Conservation (phyloP, 2,797 vertebrate genomes). For the Mastacembelus armatus region DNA sequence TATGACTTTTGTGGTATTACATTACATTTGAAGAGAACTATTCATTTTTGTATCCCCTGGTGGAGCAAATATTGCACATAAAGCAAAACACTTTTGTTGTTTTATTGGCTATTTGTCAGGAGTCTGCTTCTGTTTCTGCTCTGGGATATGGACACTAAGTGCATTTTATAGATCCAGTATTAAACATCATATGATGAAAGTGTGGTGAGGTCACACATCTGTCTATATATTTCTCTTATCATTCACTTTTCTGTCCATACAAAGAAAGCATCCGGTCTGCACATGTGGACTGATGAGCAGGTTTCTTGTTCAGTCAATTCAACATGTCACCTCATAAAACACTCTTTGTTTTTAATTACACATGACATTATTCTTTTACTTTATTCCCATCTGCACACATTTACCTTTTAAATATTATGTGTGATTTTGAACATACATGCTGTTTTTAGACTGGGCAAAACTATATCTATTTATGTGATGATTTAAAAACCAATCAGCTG, state of each 20-base stretch:
- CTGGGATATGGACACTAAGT: conserved; percentile 30
- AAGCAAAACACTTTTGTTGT: conserved; percentile 31
- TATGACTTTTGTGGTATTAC: not conserved
- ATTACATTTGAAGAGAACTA: conserved; percentile 16
- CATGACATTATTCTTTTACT: not conserved
- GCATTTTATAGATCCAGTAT: conserved; percentile 40
- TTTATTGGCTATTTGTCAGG: conserved; percentile 42
- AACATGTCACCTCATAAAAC: no score
- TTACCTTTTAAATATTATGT: no score
- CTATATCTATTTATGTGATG: not conserved
- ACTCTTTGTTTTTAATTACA: no score
- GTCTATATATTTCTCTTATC: conserved; percentile 2
- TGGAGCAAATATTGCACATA: conserved; percentile 30
- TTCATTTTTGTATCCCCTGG: conserved; percentile 17
- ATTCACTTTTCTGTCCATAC: not conserved
- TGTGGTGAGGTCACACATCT: not conserved
- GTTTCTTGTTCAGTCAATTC: no score
- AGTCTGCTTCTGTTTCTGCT: conserved; percentile 18
- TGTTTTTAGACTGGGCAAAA: not conserved
- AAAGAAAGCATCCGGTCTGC: conserved; percentile 1
- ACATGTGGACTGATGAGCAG: no score
- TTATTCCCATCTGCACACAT: no score
- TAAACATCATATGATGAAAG: conserved; percentile 19
- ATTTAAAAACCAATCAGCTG: no score
- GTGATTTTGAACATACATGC: not conserved